Evolutionary conservation across 1,140 invertebrate species (phyloP), one percentile per base, ranked within the genome.

Genomic region (Oedothorax gibbosus): DNA sequence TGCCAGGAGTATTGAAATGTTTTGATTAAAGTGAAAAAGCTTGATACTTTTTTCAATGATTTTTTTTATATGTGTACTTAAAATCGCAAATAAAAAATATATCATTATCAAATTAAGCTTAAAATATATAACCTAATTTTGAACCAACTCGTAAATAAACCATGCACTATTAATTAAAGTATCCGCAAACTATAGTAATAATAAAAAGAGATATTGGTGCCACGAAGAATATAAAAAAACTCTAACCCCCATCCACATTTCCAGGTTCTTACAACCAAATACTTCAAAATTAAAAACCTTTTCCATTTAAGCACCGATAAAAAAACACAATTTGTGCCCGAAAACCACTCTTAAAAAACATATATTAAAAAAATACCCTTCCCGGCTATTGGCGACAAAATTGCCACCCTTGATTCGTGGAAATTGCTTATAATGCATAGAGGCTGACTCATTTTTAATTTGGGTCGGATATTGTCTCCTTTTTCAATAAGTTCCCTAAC

Each of bases 371-470:
- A 66, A 66, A 66, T 21, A 21, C 1, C 10, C 18, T 11, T 66
- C 72, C 18, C 20, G 7, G 73, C 73, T 10, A 64, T 77, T 77
- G 60, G n/a, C 56, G 10, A 14, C 21, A 60, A 77, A 77, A 77
- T 77, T 77, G 73, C 73, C 7, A 8, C 57, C 51, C 18, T n/a
- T 60, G 57, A 50, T 54, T 18, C 35, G 15, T n/a, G 20, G 15
- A 77, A 77, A 77, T 77, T 62, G 73, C 20, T 62, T 60, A 77
- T 77, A 77, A 77, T 77, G 50, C 73, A 64, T 62, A 15, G 11
- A 8, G n/a, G 49, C 15, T 35, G n/a, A 11, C 21, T 49, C 64
- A 77, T 64, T 77, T 77, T 77, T 77, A 77, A 77, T 77, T 77
- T 77, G 73, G 18, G 56, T 11, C 18, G 4, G 21, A 50, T 8